These are phyloP conservation scores for Cepaea nemoralis DNA, from an alignment of 1,140 invertebrate genomes.

Conservation along the genomic window DNA sequence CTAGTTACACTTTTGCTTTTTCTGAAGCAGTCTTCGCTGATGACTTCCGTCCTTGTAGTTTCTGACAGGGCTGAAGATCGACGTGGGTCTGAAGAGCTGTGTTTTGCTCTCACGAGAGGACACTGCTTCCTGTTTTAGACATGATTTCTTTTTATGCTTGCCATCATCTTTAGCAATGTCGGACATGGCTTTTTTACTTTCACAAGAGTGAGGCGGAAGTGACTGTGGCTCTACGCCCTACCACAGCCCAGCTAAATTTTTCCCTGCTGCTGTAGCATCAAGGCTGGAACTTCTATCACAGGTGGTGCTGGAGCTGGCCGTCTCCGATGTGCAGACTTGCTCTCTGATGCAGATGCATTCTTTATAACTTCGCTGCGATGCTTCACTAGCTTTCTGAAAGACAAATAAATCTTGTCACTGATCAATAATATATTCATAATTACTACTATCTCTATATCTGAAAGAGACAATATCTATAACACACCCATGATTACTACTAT, in stretches of 20 bases:
- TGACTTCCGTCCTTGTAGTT: not conserved
- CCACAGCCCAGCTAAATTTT: not conserved
- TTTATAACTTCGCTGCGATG: constrained; percentile 38
- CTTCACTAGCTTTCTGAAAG: constrained; percentile 37
- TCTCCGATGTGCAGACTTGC: constrained; percentile 15
- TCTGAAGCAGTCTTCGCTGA: not conserved
- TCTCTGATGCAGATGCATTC: constrained; percentile 9
- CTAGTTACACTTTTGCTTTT: constrained; percentile 39
- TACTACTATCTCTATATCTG: too few species aligned
- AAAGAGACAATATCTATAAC: too few species aligned
- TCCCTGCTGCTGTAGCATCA: not conserved
- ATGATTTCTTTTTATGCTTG: constrained; percentile 18
- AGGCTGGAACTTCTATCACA: constrained; percentile 27
- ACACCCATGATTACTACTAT: too few species aligned
- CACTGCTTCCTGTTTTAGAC: not conserved
- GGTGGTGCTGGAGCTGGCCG: constrained; percentile 40
- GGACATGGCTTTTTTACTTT: not conserved
- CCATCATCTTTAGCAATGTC: not conserved
- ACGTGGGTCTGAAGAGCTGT: not conserved
- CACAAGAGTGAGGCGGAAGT: constrained; percentile 4
- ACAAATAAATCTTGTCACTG: too few species aligned
- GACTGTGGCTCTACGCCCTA: constrained; percentile 7
- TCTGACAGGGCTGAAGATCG: not conserved
- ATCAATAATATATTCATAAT: too few species aligned
- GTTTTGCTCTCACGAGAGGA: not conserved